Evolutionary conservation across 2,888 invertebrate genomes (phyloP).

Genomic region (Phengaris arion): DNA sequence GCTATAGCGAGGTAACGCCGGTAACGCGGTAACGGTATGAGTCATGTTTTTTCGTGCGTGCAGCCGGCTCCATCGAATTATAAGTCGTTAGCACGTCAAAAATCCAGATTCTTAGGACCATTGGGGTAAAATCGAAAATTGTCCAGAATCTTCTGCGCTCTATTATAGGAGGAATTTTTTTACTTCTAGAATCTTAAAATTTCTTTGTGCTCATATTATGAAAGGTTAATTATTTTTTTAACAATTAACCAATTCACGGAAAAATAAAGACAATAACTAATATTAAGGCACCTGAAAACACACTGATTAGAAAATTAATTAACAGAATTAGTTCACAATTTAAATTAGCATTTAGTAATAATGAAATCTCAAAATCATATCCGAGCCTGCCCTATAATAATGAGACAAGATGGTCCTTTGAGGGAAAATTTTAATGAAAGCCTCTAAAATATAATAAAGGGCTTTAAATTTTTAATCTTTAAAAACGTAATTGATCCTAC

Average conservation of each 20-base stretch:
- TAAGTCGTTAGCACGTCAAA: no score
- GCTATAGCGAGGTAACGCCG: no score
- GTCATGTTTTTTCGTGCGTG: no score
- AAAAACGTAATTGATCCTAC: slow-evolving; percentile 60
- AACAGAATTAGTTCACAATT: slow-evolving; percentile 32
- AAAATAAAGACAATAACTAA: no score
- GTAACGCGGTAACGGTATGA: no score
- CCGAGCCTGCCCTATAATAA: slow-evolving; percentile 55
- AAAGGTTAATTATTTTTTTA: no score
- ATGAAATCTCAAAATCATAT: slow-evolving; percentile 20
- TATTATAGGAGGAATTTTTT: no score
- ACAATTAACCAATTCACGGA: no score
- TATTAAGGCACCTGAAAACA: background rate
- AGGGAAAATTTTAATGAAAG: slow-evolving; percentile 67
- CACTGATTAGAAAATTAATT: slow-evolving; percentile 39
- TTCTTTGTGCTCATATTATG: no score
- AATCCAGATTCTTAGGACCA: background rate
- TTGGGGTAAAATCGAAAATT: background rate
- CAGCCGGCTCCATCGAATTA: no score
- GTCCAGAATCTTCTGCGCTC: background rate
- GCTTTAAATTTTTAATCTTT: slow-evolving; percentile 52
- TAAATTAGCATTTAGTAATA: slow-evolving; percentile 13
- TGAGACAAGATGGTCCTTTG: slow-evolving; percentile 63
- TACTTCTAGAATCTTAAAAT: no score
- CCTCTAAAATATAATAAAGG: slow-evolving; percentile 63